Evolutionary conservation across 2,888 invertebrate genomes (phyloP), one percentile per base, ranked within the genome.

Genomic region (Oscheius onirici): DNA sequence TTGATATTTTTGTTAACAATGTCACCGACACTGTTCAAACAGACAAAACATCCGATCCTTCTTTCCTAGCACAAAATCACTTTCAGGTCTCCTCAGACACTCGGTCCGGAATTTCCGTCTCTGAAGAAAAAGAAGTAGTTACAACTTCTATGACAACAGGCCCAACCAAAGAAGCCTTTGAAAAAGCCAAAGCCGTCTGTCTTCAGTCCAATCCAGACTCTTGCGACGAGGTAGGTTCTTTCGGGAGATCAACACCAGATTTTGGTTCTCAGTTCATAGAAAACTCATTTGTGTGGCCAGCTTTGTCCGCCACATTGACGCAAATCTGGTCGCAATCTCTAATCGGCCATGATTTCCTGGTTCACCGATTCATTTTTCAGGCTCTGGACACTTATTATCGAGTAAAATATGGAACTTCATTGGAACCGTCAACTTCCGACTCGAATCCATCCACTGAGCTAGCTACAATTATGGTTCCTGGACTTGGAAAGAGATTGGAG

Each of bases 341-440:
- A 34, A 34, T 8, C 34, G 8, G n/a, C 34, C 34, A 34, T 34
- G 34, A 34, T 34, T 34, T 34, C 34, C 34, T 34, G 34, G 34
- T 34, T 8, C 34, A 34, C 3, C 34, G 22, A 49, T 8, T 17
- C 15, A 2, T 52, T 61, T 34, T 70, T 41, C 40, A 70, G 70
- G 78, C 78, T 22, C 66, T 78, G 8, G 78, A 78, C 61, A 76
- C 76, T 6, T 78, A 74, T 54, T 74, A 78, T 70, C 76, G 71
- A 5, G 66, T 76, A 10, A 61, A 74, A 51, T 78, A 72, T 57
- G 78, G 76, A n/a, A 74, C 74, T 66, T 74, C 74, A 8, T 44
- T 78, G 15, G 34, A 75, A 49, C 49, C 63, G 3, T 63, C 63
- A 3, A 63, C 49, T 13, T 63, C 57, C 54, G 8, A n/a, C 13